A percentile compares a stretch with the other conserved stretches of the same genome.
Evolutionary conservation across 2,797 vertebrate species (phyloP).

Genomic region (Scolopax rusticola): DNA sequence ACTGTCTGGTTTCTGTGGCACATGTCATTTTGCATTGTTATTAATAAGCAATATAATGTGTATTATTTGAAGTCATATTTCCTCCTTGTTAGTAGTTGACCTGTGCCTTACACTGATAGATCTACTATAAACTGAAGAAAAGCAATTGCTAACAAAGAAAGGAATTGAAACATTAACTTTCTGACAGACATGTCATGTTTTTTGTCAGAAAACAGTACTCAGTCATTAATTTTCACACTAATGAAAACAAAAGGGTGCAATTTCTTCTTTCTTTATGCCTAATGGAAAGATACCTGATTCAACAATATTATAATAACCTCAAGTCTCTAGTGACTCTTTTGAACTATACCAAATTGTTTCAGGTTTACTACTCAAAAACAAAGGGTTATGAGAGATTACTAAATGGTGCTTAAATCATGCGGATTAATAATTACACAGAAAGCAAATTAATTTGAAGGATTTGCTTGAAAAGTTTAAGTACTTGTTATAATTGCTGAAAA

Average conservation of each 20-base stretch:
- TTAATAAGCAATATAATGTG: not conserved
- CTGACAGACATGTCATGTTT: not conserved
- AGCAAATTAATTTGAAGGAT: conserved; percentile 27
- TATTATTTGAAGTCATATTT: not conserved
- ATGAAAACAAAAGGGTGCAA: not conserved
- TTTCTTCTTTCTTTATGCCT: not conserved
- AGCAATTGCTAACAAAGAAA: not conserved
- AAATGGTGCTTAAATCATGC: not conserved
- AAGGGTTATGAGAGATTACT: not conserved
- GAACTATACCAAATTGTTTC: not conserved
- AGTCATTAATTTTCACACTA: not conserved
- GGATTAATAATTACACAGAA: conserved; percentile 12
- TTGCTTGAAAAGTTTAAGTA: conserved; percentile 26
- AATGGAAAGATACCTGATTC: not conserved
- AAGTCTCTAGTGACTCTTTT: not conserved
- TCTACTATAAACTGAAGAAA: not conserved
- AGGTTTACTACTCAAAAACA: not conserved
- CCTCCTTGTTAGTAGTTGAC: not conserved
- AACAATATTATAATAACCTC: not conserved
- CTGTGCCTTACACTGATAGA: not conserved
- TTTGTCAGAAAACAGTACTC: not conserved
- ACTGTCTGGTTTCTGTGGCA: not conserved
- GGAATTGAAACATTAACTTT: not conserved
- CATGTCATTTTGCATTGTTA: not conserved
- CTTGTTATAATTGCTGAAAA: not conserved